Evolutionary conservation across 1,140 invertebrate species (phyloP).

Genomic region (Bombus vancouverensis): DNA sequence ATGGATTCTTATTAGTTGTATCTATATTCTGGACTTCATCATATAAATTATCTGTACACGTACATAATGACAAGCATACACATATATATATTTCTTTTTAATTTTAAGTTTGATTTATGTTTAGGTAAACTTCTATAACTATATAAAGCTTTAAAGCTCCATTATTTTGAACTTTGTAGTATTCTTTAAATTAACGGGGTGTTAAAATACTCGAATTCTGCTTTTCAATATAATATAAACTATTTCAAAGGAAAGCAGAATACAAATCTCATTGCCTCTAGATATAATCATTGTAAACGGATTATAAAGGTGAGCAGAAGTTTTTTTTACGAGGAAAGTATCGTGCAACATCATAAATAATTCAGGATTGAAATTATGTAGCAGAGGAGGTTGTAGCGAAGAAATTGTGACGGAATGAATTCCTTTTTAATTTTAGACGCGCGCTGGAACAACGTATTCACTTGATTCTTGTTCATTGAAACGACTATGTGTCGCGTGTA

Average conservation of each 20-base stretch:
- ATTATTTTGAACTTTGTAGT: not conserved
- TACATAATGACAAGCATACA: not conserved
- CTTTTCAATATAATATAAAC: not conserved
- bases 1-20: not conserved
- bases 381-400: not conserved
- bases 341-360: constrained; percentile 2
- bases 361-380: not conserved
- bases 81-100: not conserved
- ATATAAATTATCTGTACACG: not conserved
- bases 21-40: not conserved
- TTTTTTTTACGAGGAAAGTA: not conserved
- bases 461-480: constrained; percentile 27
- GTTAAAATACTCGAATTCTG: not conserved
- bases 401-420: constrained; percentile 7
- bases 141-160: not conserved
- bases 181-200: not conserved
- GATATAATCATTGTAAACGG: not conserved
- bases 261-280: not conserved
- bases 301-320: not conserved
- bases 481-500: constrained; percentile 8
- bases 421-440: constrained; percentile 34
- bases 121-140: not conserved
- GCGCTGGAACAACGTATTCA: not conserved
- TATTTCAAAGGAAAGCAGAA: no score
- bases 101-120: not conserved